These are phyloP conservation scores for Muraenolepis orangiensis DNA, from an alignment of 2,797 vertebrate species.

Conservation along the genomic window DNA sequence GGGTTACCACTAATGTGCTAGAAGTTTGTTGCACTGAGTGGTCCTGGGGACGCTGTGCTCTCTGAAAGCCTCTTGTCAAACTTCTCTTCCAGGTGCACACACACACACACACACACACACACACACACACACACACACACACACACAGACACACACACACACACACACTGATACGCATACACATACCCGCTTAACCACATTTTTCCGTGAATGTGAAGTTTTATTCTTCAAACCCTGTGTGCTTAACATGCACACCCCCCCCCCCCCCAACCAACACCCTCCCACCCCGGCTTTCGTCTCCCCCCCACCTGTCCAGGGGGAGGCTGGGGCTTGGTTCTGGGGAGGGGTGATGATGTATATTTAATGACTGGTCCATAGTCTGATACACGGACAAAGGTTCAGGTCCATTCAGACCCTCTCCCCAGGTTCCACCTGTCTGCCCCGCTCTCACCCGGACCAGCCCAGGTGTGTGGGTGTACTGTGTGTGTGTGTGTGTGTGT, in stretches of 20 bases:
- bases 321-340: background rate
- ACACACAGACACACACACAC: slow-evolving; percentile 11
- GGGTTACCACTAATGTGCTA: slow-evolving; percentile 74
- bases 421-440: slow-evolving; percentile 58
- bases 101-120: slow-evolving; percentile 14
- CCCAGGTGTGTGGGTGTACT: background rate
- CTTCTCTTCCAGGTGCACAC: slow-evolving; percentile 35
- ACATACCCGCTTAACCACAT: background rate
- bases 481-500: background rate
- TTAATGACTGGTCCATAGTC: slow-evolving; percentile 57
- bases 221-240: too few species aligned
- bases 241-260: background rate
- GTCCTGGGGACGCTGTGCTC: slow-evolving; percentile 51
- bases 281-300: too few species aligned
- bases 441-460: slow-evolving; percentile 27
- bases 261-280: background rate
- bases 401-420: slow-evolving; percentile 31
- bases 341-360: slow-evolving; percentile 51
- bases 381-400: slow-evolving; percentile 48
- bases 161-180: background rate
- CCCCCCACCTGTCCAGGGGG: background rate
- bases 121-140: slow-evolving; percentile 17
- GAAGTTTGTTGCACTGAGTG: slow-evolving; percentile 60
- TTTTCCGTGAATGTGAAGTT: background rate
- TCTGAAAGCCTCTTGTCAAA: slow-evolving; percentile 55